These are phyloP conservation scores for Seriola rivoliana DNA, from an alignment of 2,113 vertebrate genomes.

Conservation along the genomic window DNA sequence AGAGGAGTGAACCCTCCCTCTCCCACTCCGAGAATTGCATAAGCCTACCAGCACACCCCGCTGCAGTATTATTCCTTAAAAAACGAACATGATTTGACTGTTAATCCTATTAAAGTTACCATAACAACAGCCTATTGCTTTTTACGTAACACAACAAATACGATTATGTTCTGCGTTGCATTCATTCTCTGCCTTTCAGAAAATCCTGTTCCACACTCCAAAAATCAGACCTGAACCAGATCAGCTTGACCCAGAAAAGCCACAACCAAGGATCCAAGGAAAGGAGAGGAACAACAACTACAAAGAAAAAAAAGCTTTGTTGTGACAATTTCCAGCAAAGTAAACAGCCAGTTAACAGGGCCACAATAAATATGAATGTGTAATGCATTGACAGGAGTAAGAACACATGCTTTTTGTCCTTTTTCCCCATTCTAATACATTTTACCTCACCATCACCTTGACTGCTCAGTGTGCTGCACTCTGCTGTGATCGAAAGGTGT, in stretches of 20 bases:
- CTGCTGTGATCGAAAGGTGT: neutral
- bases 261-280: neutral
- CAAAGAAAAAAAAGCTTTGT: neutral
- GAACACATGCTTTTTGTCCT: too few relatives aligned
- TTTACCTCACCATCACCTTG: too few relatives aligned
- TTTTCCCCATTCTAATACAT: too few relatives aligned
- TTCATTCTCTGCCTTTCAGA: conserved; percentile 53
- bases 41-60: conserved; percentile 32
- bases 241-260: conserved; percentile 39
- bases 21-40: conserved; percentile 27
- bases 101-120: conserved; percentile 70
- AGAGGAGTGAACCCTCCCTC: conserved; percentile 7
- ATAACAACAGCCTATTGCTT: conserved; percentile 47
- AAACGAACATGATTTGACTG: conserved; percentile 47
- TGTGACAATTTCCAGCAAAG: neutral
- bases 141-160: conserved; percentile 68
- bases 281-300: neutral
- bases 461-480: neutral
- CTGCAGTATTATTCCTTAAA: conserved; percentile 34
- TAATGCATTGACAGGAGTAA: neutral
- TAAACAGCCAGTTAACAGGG: neutral
- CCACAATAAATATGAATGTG: neutral
- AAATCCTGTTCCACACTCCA: conserved; percentile 43
- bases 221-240: conserved; percentile 21
- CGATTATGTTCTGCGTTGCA: conserved; percentile 50